Evolutionary conservation across 2,113 vertebrate genomes (phyloP).

Genomic region (Nothobranchius furzeri): DNA sequence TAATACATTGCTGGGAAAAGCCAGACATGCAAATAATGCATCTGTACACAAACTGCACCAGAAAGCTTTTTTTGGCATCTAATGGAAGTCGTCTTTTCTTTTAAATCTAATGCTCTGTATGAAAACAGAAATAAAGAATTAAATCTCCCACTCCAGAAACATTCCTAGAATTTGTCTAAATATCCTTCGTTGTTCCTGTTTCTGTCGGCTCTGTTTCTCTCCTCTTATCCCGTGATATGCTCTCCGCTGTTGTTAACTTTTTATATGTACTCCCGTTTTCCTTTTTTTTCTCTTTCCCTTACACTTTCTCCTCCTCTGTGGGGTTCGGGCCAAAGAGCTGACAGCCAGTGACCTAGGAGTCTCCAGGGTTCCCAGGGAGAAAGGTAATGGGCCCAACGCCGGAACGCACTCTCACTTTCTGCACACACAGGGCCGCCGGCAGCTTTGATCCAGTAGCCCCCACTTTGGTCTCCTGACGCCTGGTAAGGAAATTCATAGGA

Average conservation of each 20-base stretch:
- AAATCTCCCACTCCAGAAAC: no score
- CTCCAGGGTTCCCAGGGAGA: conserved; percentile 68
- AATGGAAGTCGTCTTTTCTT: no score
- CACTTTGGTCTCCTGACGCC: conserved; percentile 78
- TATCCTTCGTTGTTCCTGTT: no score
- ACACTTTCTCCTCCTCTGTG: conserved; percentile 42
- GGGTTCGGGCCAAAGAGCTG: conserved; percentile 64
- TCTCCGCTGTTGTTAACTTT: conserved; percentile 6
- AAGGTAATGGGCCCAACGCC: conserved; percentile 75
- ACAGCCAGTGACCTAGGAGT: conserved; percentile 69
- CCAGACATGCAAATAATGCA: no score
- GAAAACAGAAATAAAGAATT: no score
- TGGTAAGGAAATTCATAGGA: conserved; percentile 83
- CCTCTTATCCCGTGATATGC: neutral
- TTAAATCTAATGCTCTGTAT: no score
- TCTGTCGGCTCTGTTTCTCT: no score
- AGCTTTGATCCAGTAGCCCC: conserved; percentile 80
- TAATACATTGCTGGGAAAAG: neutral
- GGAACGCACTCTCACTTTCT: conserved; percentile 69
- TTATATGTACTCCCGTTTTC: neutral
- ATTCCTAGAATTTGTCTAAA: no score
- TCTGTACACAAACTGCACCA: no score
- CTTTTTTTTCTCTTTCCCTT: conserved; percentile 17
- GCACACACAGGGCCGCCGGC: conserved; percentile 64
- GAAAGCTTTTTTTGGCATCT: neutral